Conservation (phyloP, 2,797 vertebrate genomes). For the Epinephelus malabaricus region DNA sequence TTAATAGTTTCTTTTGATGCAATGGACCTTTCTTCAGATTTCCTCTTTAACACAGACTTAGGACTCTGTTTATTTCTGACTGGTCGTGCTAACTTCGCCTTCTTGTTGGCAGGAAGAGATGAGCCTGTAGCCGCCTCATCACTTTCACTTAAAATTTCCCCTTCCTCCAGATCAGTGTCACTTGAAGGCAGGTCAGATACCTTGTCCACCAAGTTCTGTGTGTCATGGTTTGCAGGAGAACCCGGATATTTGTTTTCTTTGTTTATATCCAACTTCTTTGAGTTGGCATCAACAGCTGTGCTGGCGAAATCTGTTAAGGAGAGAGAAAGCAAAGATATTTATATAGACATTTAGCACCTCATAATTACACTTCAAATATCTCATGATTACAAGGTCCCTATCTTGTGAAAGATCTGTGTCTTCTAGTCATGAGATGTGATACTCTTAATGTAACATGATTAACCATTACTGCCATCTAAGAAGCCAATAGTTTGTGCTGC, state of each 20-base stretch:
- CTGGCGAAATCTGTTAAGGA: slow-evolving; percentile 78
- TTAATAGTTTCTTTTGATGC: slow-evolving; percentile 54
- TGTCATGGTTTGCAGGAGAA: slow-evolving; percentile 74
- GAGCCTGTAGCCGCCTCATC: slow-evolving; percentile 77
- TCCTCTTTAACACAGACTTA: slow-evolving; percentile 55
- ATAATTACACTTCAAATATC: neutral
- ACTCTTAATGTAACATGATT: neutral
- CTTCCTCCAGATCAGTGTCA: slow-evolving; percentile 93
- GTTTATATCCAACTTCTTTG: slow-evolving; percentile 88
- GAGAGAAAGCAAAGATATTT: neutral
- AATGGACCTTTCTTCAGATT: slow-evolving; percentile 44
- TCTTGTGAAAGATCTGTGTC: neutral
- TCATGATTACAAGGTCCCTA: neutral
- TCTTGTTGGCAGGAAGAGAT: slow-evolving; percentile 68
- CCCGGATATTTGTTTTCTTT: slow-evolving; percentile 95
- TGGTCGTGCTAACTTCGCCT: slow-evolving; percentile 51
- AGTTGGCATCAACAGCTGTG: slow-evolving; percentile 54
- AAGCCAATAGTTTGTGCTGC: neutral
- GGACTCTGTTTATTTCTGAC: slow-evolving; percentile 66
- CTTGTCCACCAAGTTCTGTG: slow-evolving; percentile 64
- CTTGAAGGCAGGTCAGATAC: slow-evolving; percentile 58
- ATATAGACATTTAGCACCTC: neutral
- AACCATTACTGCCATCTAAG: neutral
- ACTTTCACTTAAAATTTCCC: slow-evolving; percentile 93
- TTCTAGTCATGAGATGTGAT: neutral